Base-by-base conservation (phyloP, 2,888 invertebrate species). In the Dioctria rufipes region DNA sequence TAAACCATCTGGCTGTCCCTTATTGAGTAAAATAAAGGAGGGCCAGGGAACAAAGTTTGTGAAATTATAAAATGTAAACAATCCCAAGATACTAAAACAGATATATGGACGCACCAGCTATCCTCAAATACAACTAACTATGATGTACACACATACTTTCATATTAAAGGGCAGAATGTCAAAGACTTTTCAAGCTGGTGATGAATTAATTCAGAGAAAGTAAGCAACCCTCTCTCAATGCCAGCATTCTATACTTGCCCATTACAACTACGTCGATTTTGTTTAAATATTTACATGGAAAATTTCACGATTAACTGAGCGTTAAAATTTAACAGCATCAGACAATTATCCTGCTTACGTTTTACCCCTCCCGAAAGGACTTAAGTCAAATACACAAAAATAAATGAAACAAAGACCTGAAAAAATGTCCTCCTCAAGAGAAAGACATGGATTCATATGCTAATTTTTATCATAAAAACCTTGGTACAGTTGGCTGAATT, bases 291-390 rank as follows among this genome's bases (percentile, higher is more conserved):
- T 80, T 80, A 80, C 71, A 58, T 43, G 60, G 13, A 71, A 80
- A 69, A 80, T 80, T 80, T 71, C 71, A 80, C 67, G 80, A 71
- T 80, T 80, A 80, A 80, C 80, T 80, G 58, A 80, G 80, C 80
- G 80, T 80, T 80, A 80, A 71, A 69, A 80, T 71, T 60, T 80
- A 79, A 43, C 67, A 80, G 69, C 69, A 60, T 51, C 80, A 71
- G 25, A 80, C 69, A 80, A 80, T 79, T 67, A 79, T 46, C 58
- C 51, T 51, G 40, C 65, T 66, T 63, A 40, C 78, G 11, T n/a
- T n/a, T 5, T 60, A 25, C 43, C 71, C 43, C 37, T 39, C 42
- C 42, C 49, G 46, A 42, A 61, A 61, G 46, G 39, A 49, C 39
- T 49, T 13, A 2, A 63, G 63, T 51, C 63, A 77, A 60, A 63